phyloP scores from a whole-genome alignment of 2,797 vertebrate species.

The Strix occidentalis region DNA sequence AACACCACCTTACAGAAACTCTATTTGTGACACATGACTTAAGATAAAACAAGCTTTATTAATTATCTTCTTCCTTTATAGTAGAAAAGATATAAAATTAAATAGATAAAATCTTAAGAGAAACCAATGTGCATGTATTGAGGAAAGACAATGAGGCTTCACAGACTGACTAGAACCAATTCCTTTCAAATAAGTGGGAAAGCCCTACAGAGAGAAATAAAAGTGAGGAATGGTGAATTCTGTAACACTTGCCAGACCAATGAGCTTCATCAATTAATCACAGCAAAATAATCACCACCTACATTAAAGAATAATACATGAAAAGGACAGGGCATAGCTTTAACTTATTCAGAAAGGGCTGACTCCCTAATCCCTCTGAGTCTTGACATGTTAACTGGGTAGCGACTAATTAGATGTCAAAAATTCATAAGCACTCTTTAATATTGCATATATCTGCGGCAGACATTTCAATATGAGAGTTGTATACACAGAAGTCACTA shows the following conservation, averaged over 20 bases:
- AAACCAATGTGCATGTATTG: not conserved
- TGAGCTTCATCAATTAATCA: conserved; percentile 96
- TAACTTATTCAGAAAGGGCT: conserved; percentile 92
- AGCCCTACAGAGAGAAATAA: conserved; percentile 71
- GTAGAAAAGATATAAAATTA: not conserved
- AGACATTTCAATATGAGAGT: conserved; percentile 98
- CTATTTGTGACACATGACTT: not conserved
- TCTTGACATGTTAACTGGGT: conserved; percentile 96
- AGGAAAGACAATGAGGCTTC: conserved; percentile 29
- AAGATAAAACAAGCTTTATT: conserved; percentile 30
- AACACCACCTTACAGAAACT: not conserved
- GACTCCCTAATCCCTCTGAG: conserved; percentile 89
- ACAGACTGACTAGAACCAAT: conserved; percentile 38
- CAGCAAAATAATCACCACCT: conserved; percentile 94
- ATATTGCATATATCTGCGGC: conserved; percentile 98
- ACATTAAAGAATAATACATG: conserved; percentile 95
- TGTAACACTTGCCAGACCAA: conserved; percentile 83
- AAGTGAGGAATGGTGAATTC: conserved; percentile 74
- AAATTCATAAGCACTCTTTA: conserved; percentile 99
- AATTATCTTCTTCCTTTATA: conserved; percentile 2
- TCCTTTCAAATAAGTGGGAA: conserved; percentile 58
- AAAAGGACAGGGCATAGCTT: conserved; percentile 87
- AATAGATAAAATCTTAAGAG: conserved; percentile 32
- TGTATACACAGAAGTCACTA: conserved; percentile 93
- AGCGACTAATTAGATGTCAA: conserved; percentile 99